Evolutionary conservation across 2,797 vertebrate genomes (phyloP).

Genomic region (Morus bassanus): DNA sequence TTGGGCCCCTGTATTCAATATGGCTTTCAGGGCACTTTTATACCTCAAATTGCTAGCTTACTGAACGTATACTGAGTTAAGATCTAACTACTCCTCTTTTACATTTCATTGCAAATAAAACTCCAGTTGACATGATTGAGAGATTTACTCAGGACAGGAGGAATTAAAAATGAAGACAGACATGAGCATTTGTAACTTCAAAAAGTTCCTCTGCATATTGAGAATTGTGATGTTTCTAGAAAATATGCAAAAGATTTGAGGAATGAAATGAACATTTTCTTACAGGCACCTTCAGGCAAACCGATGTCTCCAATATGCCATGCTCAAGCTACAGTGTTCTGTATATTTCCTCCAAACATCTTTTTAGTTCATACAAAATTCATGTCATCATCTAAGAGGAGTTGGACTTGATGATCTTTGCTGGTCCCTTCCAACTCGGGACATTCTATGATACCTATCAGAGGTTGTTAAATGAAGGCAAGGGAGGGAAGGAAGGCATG

Average conservation of each 20-base stretch:
- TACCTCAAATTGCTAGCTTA: background rate
- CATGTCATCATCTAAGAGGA: background rate
- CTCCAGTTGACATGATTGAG: background rate
- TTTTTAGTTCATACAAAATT: background rate
- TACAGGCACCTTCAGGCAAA: background rate
- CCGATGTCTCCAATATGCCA: background rate
- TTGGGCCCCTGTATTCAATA: background rate
- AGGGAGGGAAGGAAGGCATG: background rate
- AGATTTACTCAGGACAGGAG: background rate
- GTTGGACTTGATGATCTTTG: too few species aligned
- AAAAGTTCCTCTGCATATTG: background rate
- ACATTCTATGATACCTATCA: background rate
- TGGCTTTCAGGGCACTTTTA: background rate
- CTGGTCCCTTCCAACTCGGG: too few species aligned
- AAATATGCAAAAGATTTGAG: background rate
- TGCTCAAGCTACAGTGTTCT: background rate
- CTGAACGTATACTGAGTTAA: background rate
- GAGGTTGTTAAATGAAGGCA: background rate
- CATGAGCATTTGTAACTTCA: background rate
- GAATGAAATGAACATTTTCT: background rate
- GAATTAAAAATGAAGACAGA: background rate
- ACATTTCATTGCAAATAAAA: background rate
- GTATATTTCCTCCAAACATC: background rate
- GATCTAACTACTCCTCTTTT: background rate
- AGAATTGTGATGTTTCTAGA: background rate